These are phyloP conservation scores for Gnathonemus longibarbis DNA, from an alignment of 2,113 vertebrate species.

Conservation along the genomic window DNA sequence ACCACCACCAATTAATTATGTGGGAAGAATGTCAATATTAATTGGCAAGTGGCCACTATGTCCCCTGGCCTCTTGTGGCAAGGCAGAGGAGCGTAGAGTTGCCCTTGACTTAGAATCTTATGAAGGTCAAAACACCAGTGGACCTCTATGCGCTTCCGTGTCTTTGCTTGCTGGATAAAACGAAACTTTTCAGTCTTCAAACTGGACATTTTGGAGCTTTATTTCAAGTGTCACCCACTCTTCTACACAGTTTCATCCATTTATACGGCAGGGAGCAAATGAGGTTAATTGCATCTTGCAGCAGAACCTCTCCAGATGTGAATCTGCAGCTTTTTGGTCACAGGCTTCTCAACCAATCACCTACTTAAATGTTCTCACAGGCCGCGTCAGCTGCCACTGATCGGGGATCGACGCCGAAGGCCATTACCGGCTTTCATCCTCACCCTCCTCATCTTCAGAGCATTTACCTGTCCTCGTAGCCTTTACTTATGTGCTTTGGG, in stretches of 20 bases:
- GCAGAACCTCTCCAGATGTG: neutral
- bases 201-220: neutral
- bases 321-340: neutral
- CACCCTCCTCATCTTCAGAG: neutral
- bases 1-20: neutral
- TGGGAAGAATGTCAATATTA: conserved; percentile 10
- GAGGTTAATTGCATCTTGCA: neutral
- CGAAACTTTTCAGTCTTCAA: neutral
- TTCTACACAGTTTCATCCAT: neutral
- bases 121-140: neutral
- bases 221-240: neutral
- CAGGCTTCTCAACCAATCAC: neutral
- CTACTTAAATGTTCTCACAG: neutral
- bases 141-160: neutral
- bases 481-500: neutral
- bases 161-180: neutral
- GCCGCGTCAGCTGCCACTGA: neutral
- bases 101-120: neutral
- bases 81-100: conserved; percentile 1
- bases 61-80: neutral
- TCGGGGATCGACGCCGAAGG: neutral
- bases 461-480: neutral
- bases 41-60: neutral
- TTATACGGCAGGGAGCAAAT: neutral
- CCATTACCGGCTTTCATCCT: neutral